Evolutionary conservation across 2,113 vertebrate genomes (phyloP).

Genomic region (Lophura nycthemera): DNA sequence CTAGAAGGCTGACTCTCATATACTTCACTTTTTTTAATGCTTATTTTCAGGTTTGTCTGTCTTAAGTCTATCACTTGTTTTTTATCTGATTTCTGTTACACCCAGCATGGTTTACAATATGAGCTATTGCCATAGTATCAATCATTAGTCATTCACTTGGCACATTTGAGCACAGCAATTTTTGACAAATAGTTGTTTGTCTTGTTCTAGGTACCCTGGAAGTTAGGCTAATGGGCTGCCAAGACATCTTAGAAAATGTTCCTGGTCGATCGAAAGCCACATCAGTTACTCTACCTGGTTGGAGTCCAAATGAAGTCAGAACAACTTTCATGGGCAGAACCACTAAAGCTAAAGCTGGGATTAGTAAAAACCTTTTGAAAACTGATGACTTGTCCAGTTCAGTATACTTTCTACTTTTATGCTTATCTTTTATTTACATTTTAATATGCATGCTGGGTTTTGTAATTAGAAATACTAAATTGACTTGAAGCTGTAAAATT

Average conservation of each 20-base stretch:
- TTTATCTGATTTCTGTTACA: conserved; percentile 3
- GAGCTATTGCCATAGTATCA: neutral
- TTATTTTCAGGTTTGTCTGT: conserved; percentile 27
- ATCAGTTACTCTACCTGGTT: conserved; percentile 89
- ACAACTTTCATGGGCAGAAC: conserved; percentile 96
- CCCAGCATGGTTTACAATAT: neutral
- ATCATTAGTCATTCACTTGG: neutral
- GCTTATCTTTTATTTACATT: neutral
- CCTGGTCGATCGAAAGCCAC: conserved; percentile 96
- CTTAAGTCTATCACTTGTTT: neutral
- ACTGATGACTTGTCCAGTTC: conserved; percentile 96
- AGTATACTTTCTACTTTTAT: conserved; percentile 76
- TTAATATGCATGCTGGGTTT: neutral
- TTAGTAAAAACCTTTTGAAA: conserved; percentile 92
- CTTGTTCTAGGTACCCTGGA: conserved; percentile 90
- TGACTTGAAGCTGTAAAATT: neutral
- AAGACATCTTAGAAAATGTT: conserved; percentile 96
- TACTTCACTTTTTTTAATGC: neutral
- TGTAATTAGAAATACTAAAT: neutral
- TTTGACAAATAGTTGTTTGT: neutral
- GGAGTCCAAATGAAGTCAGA: conserved; percentile 96
- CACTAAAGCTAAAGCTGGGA: conserved; percentile 90
- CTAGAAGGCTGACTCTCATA: neutral
- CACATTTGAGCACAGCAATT: neutral
- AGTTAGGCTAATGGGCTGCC: conserved; percentile 98